phyloP scores from a whole-genome alignment of 2,888 invertebrate species.

The Meiosimyza platycephala region DNA sequence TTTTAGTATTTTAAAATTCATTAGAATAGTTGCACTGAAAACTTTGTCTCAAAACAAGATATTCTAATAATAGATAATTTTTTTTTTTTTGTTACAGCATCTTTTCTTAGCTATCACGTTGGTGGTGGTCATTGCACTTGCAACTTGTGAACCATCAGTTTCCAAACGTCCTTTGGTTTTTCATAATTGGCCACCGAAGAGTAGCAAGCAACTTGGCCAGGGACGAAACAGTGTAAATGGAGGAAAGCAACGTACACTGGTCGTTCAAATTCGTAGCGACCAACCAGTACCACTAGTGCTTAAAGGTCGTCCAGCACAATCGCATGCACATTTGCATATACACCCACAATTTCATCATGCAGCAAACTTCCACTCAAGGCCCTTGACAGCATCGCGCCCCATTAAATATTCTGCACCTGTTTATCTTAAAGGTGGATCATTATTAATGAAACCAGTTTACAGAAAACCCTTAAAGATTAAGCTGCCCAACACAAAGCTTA shows the following conservation, averaged over 20 bases:
- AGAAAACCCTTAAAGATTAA: slow-evolving; percentile 64
- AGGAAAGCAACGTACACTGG: slow-evolving; percentile 59
- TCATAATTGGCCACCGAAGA: slow-evolving; percentile 58
- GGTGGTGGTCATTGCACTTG: slow-evolving; percentile 46
- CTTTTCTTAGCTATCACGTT: slow-evolving; percentile 36
- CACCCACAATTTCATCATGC: slow-evolving; percentile 44
- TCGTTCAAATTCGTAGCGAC: slow-evolving; percentile 66
- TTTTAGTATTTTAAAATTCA: no score
- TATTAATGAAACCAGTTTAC: slow-evolving; percentile 10
- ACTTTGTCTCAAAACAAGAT: no score
- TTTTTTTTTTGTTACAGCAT: slow-evolving; percentile 34
- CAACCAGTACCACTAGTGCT: slow-evolving; percentile 62
- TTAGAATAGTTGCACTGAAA: no score
- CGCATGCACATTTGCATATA: slow-evolving; percentile 47
- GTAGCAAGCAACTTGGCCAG: slow-evolving; percentile 51
- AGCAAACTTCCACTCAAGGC: slow-evolving; percentile 32
- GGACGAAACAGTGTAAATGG: slow-evolving; percentile 43
- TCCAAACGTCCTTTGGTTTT: slow-evolving; percentile 56
- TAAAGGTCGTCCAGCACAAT: slow-evolving; percentile 55
- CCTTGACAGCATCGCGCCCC: slow-evolving; percentile 38
- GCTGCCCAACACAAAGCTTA: slow-evolving; percentile 55
- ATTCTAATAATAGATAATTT: neutral
- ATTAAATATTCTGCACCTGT: slow-evolving; percentile 49
- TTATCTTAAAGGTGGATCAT: slow-evolving; percentile 49
- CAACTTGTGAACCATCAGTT: slow-evolving; percentile 53